Conservation (phyloP, 2,797 vertebrate genomes). For the Hafferia zeledoni region DNA sequence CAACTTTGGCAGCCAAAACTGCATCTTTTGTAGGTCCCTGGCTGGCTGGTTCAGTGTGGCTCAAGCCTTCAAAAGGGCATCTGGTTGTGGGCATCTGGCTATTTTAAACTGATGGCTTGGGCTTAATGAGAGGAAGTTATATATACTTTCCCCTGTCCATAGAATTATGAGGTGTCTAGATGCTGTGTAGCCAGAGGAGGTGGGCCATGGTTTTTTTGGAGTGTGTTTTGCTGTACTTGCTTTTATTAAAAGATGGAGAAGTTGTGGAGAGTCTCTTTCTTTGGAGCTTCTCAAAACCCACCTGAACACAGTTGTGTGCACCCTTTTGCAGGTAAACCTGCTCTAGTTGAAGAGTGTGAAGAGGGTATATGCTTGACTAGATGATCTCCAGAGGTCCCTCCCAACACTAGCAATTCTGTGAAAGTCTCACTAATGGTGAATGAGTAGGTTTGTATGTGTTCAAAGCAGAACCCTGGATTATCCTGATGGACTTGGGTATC, state of each 20-base stretch:
- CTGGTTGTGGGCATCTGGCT: background rate
- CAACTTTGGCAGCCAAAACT: background rate
- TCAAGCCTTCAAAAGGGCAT: background rate
- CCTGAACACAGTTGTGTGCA: background rate
- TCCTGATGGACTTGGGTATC: background rate
- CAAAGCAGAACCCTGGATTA: background rate
- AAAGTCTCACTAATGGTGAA: background rate
- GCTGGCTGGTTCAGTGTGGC: background rate
- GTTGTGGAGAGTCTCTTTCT: background rate
- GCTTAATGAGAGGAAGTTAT: background rate
- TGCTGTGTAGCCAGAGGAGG: background rate
- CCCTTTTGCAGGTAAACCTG: background rate
- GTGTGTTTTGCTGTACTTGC: background rate
- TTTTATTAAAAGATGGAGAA: background rate
- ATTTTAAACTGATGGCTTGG: background rate
- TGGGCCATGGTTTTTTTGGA: background rate
- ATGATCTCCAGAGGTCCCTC: background rate
- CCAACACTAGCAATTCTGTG: background rate
- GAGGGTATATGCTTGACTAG: background rate
- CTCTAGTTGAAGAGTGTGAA: background rate
- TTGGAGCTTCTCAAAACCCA: background rate
- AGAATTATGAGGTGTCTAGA: background rate
- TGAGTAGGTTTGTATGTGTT: background rate
- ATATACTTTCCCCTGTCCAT: background rate
- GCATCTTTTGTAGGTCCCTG: rapidly evolving